Conservation (phyloP, 2,888 invertebrate genomes). For the Polyommatus icarus region DNA sequence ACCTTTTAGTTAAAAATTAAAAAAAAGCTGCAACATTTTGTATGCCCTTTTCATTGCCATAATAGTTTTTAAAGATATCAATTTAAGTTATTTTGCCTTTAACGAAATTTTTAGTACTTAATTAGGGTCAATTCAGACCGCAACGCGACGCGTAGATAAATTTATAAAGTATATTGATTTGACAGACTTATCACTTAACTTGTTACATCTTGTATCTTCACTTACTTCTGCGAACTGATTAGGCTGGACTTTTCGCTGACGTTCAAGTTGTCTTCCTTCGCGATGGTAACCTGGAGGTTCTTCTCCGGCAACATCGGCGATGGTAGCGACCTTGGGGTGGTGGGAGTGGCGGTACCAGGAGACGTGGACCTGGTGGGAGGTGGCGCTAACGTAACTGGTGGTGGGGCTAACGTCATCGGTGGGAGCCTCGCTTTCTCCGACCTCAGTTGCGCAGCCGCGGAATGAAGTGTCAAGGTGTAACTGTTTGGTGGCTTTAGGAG, state of each 20-base stretch:
- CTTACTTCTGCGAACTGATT: constrained; percentile 74
- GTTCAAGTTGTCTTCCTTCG: constrained; percentile 69
- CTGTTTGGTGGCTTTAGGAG: constrained; percentile 85
- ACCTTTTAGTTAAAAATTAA: background rate
- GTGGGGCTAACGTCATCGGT: constrained; percentile 64
- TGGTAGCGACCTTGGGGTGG: constrained; percentile 62
- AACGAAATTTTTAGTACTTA: no score
- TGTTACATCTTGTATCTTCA: background rate
- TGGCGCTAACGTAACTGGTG: constrained; percentile 55
- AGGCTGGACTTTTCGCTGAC: constrained; percentile 73
- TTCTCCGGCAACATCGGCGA: constrained; percentile 68
- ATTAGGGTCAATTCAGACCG: no score
- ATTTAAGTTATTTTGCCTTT: background rate
- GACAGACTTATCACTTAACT: no score
- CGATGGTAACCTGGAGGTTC: constrained; percentile 66
- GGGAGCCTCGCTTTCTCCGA: constrained; percentile 71
- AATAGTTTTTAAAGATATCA: background rate
- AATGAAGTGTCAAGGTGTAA: constrained; percentile 72
- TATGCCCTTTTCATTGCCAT: background rate
- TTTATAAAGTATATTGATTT: no score
- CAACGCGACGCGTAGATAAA: no score
- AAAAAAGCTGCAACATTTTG: background rate
- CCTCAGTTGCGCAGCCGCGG: constrained; percentile 64
- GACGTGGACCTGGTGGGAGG: constrained; percentile 58
- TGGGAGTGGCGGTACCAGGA: constrained; percentile 60